These are phyloP conservation scores for Alligator mississippiensis DNA, from an alignment of 2,113 vertebrate genomes.

Conservation along the genomic window DNA sequence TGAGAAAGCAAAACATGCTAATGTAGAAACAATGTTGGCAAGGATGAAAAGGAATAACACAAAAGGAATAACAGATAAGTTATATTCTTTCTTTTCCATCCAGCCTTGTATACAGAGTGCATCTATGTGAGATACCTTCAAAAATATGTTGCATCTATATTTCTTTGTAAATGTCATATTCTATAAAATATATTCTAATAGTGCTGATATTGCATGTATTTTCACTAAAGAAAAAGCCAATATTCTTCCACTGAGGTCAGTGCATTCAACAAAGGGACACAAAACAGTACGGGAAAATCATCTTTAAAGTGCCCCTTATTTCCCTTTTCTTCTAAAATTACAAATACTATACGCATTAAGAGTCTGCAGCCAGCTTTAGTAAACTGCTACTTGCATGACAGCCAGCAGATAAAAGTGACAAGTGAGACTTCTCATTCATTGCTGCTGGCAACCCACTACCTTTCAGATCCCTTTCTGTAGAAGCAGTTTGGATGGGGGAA, in stretches of 20 bases:
- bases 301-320: conserved; percentile 21
- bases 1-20: neutral
- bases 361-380: conserved; percentile 51
- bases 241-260: neutral
- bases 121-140: neutral
- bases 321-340: conserved; percentile 20
- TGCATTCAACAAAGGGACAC: neutral
- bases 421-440: conserved; percentile 54
- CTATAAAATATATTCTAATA: neutral
- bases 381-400: conserved; percentile 56
- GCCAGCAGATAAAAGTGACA: conserved; percentile 40
- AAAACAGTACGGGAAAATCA: conserved; percentile 16
- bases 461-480: conserved; percentile 56
- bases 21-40: neutral
- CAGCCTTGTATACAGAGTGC: neutral
- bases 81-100: neutral
- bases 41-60: neutral
- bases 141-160: neutral
- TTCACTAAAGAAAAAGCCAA: neutral
- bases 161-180: neutral
- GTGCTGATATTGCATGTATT: neutral
- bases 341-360: conserved; percentile 41
- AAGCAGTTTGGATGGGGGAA: conserved; percentile 47
- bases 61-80: neutral
- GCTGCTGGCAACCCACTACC: conserved; percentile 57